Base-by-base conservation (phyloP, 2,888 invertebrate genomes). In the Desoria tigrina region DNA sequence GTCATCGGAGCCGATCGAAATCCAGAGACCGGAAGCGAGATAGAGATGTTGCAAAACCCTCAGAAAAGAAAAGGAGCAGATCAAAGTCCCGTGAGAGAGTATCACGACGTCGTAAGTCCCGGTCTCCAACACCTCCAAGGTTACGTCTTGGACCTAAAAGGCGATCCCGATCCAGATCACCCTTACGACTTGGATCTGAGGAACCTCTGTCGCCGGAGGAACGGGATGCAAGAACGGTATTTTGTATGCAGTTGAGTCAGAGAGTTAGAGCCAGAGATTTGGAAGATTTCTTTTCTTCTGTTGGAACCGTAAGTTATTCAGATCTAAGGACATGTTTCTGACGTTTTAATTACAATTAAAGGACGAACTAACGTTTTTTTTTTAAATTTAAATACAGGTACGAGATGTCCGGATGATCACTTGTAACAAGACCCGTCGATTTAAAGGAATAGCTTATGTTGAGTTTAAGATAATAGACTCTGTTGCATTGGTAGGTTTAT, bases 391-490 rank as follows among this genome's bases (percentile, higher is more conserved):
- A 42, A 85, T 86, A 14, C 87, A 51, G 50, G 85, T 86, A 14
- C 87, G 95, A 77, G 99, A 99, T 83, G 99, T 99, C 23, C 86
- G 98, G 78, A 88, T 99, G 77, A 99, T 99, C 65, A 96, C 96
- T 63, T 99, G 99, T 82, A 98, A 97, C 82, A 97, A 98, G 82
- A 99, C 99, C 0, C 87, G 98, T 78, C 84, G 98, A 74, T 98
- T 98, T 78, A 99, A 99, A 82, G 99, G 99, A 53, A 98, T 99
- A 77, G 94, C 98, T n/a, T 99, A 99, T 79, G 94, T 99, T 67
- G 99, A 99, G 82, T 99, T 99, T 80, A 90, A 91, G 81, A 97
- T 98, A 83, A 92, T 95, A 1, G 97, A 97, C 82, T 94, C 96
- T 71, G 98, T 99, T 9, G 90, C 96, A 66, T 83, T 97, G 83